Percentiles rank a stretch among this genome's conserved stretches.
phyloP scores from a whole-genome alignment of 2,888 invertebrate species.

The Epinotia nisella region DNA sequence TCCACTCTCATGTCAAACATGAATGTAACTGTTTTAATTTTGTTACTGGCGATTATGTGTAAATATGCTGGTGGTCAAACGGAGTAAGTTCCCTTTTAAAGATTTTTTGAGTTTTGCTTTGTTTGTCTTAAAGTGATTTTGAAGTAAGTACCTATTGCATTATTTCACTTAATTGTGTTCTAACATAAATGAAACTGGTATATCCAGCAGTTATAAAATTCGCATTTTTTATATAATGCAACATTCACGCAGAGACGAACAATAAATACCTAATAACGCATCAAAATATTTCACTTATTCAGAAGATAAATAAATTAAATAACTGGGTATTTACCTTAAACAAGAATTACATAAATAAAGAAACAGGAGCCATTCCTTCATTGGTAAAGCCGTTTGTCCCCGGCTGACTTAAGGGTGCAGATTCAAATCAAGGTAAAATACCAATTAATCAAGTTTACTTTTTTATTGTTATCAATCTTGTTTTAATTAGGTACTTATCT shows the following conservation, averaged over 20 bases:
- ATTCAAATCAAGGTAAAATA: too few relatives aligned
- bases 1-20: conserved; percentile 69
- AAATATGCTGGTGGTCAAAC: conserved; percentile 65
- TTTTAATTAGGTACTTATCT: too few relatives aligned
- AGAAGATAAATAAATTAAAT: not conserved
- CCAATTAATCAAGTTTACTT: too few relatives aligned
- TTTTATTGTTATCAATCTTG: too few relatives aligned
- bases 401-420: too few relatives aligned
- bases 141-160: not conserved
- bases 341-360: not conserved
- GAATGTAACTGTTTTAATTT: conserved; percentile 63
- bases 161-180: not conserved
- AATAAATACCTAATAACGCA: too few relatives aligned
- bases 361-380: not conserved
- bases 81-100: conserved; percentile 61
- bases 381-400: too few relatives aligned
- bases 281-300: not conserved
- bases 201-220: not conserved
- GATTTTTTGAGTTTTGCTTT: not conserved
- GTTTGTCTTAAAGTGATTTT: conserved; percentile 4
- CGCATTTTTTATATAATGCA: not conserved
- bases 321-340: not conserved
- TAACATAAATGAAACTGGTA: not conserved
- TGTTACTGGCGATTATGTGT: conserved; percentile 58
- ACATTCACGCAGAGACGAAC: not conserved